A percentile compares a stretch with the other conserved stretches of the same genome.
Conservation (phyloP, 2,113 vertebrate genomes). For the Hemibates koningsi region DNA sequence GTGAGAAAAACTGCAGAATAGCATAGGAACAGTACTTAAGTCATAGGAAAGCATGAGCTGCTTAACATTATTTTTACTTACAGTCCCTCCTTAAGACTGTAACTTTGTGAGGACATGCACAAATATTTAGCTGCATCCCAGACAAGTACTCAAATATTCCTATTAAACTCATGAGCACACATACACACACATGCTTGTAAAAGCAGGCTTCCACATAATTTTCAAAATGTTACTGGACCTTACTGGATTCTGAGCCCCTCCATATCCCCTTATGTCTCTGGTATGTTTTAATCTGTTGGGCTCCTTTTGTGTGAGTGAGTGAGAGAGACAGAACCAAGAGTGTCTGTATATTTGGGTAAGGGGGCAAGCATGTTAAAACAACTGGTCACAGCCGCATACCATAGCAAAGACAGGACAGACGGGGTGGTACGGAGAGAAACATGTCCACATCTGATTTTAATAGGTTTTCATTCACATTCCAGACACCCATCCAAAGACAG, state of each 20-base stretch:
- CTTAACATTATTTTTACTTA: accelerated
- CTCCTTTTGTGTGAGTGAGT: neutral
- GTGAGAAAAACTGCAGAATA: conserved; percentile 62
- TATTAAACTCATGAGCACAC: neutral
- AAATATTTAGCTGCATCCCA: neutral
- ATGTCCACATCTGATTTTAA: conserved; percentile 44
- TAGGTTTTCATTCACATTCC: conserved; percentile 24
- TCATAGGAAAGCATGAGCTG: neutral
- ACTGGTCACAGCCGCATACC: conserved; percentile 27
- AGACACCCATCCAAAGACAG: neutral
- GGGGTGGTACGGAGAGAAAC: neutral
- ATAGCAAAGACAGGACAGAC: neutral
- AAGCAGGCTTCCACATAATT: neutral
- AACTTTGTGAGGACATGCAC: neutral
- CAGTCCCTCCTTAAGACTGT: neutral
- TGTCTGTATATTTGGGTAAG: conserved; percentile 44
- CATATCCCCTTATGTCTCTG: conserved; percentile 28
- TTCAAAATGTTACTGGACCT: conserved; percentile 32
- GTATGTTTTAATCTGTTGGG: conserved; percentile 32
- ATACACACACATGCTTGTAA: neutral
- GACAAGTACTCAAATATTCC: neutral
- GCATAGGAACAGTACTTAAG: neutral
- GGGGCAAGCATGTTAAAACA: conserved; percentile 38
- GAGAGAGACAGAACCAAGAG: neutral
- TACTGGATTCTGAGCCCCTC: conserved; percentile 12